Conservation (phyloP, 2,888 invertebrate genomes). For the Neocrepidodera transversa region DNA sequence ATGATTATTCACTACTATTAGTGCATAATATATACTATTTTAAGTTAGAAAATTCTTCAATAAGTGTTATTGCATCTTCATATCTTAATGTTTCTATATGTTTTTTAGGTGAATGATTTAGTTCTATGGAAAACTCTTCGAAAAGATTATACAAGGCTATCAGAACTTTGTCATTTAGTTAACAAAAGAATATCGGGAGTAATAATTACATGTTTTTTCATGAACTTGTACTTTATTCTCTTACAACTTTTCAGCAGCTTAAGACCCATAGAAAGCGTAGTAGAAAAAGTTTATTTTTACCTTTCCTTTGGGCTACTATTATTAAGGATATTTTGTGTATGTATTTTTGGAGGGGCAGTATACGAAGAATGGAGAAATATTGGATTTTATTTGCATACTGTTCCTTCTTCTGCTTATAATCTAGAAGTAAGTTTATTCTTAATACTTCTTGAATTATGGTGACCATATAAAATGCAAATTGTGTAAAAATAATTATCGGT, state of each 20-base stretch:
- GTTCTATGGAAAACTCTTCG: slow-evolving; percentile 37
- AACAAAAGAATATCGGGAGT: slow-evolving; percentile 69
- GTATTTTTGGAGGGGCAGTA: slow-evolving; percentile 52
- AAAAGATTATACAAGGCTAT: slow-evolving; percentile 41
- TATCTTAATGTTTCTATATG: too few species aligned
- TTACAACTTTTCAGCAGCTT: slow-evolving; percentile 74
- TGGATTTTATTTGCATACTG: slow-evolving; percentile 64
- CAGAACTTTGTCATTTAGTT: slow-evolving; percentile 58
- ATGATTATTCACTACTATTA: too few species aligned
- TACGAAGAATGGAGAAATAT: slow-evolving; percentile 53
- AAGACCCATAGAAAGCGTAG: slow-evolving; percentile 50
- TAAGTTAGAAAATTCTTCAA: too few species aligned
- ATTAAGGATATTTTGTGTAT: slow-evolving; percentile 48
- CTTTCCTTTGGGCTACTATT: slow-evolving; percentile 56
- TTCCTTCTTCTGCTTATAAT: slow-evolving; percentile 69
- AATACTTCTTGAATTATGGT: too few species aligned
- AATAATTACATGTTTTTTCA: slow-evolving; percentile 71
- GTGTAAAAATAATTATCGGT: too few species aligned
- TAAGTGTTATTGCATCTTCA: too few species aligned
- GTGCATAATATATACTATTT: too few species aligned
- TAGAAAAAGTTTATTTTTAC: slow-evolving; percentile 51
- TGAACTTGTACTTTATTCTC: slow-evolving; percentile 77
- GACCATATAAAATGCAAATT: too few species aligned
- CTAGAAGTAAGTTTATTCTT: slow-evolving; percentile 63
- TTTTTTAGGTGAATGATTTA: slow-evolving; percentile 39